Percentiles rank a stretch among this genome's conserved stretches.
phyloP scores from a whole-genome alignment of 2,797 vertebrate species.

The Babyrousa celebensis region DNA sequence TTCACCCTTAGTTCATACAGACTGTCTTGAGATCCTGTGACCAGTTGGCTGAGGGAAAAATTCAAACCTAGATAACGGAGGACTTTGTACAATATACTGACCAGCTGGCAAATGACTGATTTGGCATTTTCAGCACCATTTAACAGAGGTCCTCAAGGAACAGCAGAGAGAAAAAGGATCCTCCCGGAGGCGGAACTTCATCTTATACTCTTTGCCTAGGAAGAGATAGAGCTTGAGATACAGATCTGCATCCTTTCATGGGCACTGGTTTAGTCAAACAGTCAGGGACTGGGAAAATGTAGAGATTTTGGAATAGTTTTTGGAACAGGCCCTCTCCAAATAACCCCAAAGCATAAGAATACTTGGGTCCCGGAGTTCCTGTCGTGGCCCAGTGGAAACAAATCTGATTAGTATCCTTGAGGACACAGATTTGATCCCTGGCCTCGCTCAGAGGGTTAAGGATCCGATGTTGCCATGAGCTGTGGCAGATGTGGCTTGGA shows the following conservation, averaged over 20 bases:
- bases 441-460: too few relatives aligned
- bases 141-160: background rate
- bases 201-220: background rate
- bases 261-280: background rate
- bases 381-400: too few relatives aligned
- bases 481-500: too few relatives aligned
- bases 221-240: background rate
- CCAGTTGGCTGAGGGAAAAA: background rate
- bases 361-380: background rate
- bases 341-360: background rate
- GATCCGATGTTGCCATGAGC: too few relatives aligned
- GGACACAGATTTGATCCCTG: too few relatives aligned
- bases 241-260: background rate
- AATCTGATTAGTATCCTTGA: too few relatives aligned
- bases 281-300: background rate
- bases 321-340: slow-evolving; percentile 25
- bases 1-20: background rate
- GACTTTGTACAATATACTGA: background rate
- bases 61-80: background rate
- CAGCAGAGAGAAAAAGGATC: background rate
- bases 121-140: slow-evolving; percentile 6
- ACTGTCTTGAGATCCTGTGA: slow-evolving; percentile 23
- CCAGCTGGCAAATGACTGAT: background rate
- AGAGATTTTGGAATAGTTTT: background rate
- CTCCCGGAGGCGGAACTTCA: background rate